These are phyloP conservation scores for Ctenomys sociabilis DNA, from an alignment of 2,113 vertebrate species.

Conservation along the genomic window DNA sequence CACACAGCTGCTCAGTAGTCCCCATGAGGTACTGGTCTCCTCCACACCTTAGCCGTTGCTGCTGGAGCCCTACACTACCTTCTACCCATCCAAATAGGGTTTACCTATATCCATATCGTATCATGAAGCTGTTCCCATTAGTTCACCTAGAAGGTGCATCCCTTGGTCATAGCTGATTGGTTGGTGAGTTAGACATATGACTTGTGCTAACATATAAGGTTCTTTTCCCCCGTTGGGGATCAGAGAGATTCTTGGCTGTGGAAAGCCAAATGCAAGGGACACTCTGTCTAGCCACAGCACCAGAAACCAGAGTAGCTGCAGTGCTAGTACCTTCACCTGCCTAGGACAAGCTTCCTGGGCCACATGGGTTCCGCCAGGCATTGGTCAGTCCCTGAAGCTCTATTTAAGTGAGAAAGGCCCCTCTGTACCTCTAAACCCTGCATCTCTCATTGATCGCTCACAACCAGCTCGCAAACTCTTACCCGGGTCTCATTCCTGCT, in stretches of 20 bases:
- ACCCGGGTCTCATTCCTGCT: neutral
- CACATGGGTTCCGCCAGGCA: fast-evolving
- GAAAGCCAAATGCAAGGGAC: neutral
- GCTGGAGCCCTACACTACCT: neutral
- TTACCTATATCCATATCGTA: no score
- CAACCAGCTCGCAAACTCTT: neutral
- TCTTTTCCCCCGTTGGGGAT: neutral
- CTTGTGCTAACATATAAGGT: neutral
- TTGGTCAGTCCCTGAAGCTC: neutral
- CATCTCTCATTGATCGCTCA: neutral
- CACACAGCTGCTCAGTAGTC: neutral
- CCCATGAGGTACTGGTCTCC: neutral
- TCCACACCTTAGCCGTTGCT: neutral
- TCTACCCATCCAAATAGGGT: neutral
- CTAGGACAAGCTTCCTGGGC: neutral
- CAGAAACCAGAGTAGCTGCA: neutral
- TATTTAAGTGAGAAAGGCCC: neutral
- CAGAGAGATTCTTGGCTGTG: neutral
- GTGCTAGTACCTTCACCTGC: neutral
- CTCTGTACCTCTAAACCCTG: neutral
- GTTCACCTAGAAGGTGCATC: neutral
- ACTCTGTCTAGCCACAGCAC: neutral
- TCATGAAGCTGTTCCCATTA: neutral
- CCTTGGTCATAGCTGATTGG: neutral
- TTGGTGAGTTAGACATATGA: neutral